phyloP scores from a whole-genome alignment of 2,797 vertebrate species.

The Cetoscarus ocellatus region DNA sequence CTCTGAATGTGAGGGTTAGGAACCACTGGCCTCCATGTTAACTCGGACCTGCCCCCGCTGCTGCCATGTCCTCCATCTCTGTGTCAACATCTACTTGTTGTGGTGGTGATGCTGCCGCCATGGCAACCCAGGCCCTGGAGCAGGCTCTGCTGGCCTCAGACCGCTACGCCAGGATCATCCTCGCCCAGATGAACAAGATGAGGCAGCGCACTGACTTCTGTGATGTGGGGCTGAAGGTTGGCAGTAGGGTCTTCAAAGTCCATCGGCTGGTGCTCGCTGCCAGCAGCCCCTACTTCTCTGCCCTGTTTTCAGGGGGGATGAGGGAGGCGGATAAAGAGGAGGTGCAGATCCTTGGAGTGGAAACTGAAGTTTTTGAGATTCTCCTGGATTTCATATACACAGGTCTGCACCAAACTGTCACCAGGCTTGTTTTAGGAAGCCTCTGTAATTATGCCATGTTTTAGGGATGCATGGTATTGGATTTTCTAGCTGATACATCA shows the following conservation, averaged over 20 bases:
- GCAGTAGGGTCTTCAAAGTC: constrained; percentile 87
- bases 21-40: constrained; percentile 54
- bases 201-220: constrained; percentile 91
- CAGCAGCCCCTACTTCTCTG: constrained; percentile 95
- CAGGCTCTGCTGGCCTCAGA: constrained; percentile 84
- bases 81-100: constrained; percentile 46
- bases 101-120: constrained; percentile 50
- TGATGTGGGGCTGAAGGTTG: constrained; percentile 92
- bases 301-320: constrained; percentile 94
- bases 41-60: constrained; percentile 33
- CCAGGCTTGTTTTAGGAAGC: neutral
- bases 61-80: constrained; percentile 68
- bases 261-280: constrained; percentile 95
- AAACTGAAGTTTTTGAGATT: constrained; percentile 89
- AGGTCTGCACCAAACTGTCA: constrained; percentile 53
- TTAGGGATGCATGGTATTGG: no score
- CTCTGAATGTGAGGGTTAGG: constrained; percentile 32
- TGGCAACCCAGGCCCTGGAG: constrained; percentile 64
- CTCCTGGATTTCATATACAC: constrained; percentile 97
- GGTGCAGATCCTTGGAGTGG: constrained; percentile 92
- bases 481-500: no score
- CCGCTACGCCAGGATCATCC: constrained; percentile 90
- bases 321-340: constrained; percentile 92
- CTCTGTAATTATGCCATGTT: neutral
- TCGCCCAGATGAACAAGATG: constrained; percentile 95